phyloP scores from a whole-genome alignment of 2,113 vertebrate genomes.

The Passer montanus region DNA sequence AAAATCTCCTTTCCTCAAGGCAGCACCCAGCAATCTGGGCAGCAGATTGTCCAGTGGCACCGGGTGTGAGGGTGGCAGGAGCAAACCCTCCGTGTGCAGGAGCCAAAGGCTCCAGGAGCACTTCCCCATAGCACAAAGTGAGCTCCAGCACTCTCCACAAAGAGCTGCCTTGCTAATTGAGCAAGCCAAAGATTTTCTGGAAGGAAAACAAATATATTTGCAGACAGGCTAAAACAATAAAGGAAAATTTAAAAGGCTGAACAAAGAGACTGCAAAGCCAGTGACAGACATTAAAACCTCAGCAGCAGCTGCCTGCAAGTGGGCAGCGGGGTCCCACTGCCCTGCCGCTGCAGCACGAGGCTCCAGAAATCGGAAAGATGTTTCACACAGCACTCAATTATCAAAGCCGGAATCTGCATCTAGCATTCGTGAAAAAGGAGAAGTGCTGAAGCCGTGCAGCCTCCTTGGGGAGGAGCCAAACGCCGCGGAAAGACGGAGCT shows the following conservation, averaged over 20 bases:
- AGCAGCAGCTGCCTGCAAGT: not conserved
- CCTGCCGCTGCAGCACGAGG: accelerated
- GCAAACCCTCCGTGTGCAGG: not conserved
- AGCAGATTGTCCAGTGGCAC: not conserved
- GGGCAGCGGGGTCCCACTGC: not conserved
- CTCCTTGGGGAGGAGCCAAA: conserved; percentile 34
- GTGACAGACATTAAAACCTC: not conserved
- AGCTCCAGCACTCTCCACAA: not conserved
- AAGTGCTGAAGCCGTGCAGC: not conserved
- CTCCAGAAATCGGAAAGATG: not conserved
- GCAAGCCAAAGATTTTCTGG: not conserved
- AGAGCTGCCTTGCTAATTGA: conserved; percentile 12
- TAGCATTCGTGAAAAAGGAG: not conserved
- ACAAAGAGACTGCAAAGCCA: not conserved
- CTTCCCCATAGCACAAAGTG: not conserved
- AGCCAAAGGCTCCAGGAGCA: not conserved
- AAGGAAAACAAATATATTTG: conserved; percentile 15
- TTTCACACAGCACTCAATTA: not conserved
- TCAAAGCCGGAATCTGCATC: not conserved
- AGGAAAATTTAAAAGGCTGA: conserved; percentile 1
- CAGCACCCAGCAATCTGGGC: not conserved
- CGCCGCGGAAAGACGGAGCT: not conserved
- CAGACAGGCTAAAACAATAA: conserved; percentile 29
- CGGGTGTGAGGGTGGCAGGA: not conserved
- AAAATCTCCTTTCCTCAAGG: not conserved